Base-by-base conservation (phyloP, 1,140 invertebrate species). In the Tribolium castaneum region DNA sequence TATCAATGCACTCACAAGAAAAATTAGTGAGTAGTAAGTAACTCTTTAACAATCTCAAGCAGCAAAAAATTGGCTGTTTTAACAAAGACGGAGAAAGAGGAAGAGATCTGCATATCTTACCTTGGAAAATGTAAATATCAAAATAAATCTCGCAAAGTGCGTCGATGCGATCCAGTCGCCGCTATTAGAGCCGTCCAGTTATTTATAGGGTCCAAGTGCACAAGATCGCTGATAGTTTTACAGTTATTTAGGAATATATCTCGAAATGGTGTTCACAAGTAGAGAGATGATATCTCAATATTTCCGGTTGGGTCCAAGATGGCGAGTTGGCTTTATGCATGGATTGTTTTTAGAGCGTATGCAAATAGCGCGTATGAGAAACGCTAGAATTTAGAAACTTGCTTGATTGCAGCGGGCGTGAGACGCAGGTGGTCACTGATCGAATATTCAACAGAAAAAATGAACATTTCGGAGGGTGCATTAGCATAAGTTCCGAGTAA, bases 211-310 rank as follows among this genome's bases (percentile, higher is more conserved):
- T 30, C 30, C n/a, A 12, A 66, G 30, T 45, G 39, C 39, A 45
- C n/a, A 45, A 45, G 39, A 66, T 66, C 59, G 6, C 54, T 66
- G 59, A 66, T 51, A 30, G 45, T 72, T 50, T 72, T 72, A 72
- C 70, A 49, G 70, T 72, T 72, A 72, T 51, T 56, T 59, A 59
- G 74, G 56, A 62, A 35, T 34, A n/a, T 59, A 72, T 73, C 75
- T 71, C 59, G 75, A 71, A 71, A 77, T 77, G 66, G 75, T 70
- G 52, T 76, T 51, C 75, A 34, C 45, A 50, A 70, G 34, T 56
- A 75, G 22, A 76, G 35, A 77, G 75, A 77, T 77, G 75, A 77
- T 77, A 77, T 77, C 75, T 71, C n/a, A 66, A 50, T 71, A 77
- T 70, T 77, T 77, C 75, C 75, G 59, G 59, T 77, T 56, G 22